Evolutionary conservation across 2,888 invertebrate genomes (phyloP).

Genomic region (Cinara cedri): DNA sequence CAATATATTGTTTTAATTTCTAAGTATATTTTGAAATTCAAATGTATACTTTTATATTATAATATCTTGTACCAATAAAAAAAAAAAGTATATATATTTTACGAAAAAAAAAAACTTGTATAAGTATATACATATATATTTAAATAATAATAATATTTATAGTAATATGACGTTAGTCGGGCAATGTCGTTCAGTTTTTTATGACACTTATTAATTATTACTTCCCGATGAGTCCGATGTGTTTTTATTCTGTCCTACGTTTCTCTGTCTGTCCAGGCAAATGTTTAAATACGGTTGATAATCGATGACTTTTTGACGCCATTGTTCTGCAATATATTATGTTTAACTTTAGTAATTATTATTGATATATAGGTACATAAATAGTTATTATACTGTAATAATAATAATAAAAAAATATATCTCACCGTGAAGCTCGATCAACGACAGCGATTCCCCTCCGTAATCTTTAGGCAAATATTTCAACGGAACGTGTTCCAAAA

Average conservation of each 20-base stretch:
- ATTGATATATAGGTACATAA: too few species aligned
- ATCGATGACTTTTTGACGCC: constrained; percentile 34
- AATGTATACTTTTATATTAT: too few species aligned
- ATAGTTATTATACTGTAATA: too few species aligned
- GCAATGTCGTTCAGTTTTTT: neutral
- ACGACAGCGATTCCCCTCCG: constrained; percentile 67
- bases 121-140: too few species aligned
- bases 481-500: constrained; percentile 78
- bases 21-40: too few species aligned
- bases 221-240: neutral
- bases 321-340: constrained; percentile 14
- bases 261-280: constrained; percentile 26
- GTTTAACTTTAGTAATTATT: too few species aligned
- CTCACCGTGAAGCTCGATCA: constrained; percentile 61
- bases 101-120: too few species aligned
- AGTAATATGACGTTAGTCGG: neutral
- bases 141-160: too few species aligned
- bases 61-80: too few species aligned
- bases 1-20: too few species aligned
- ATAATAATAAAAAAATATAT: too few species aligned
- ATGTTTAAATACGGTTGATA: constrained; percentile 29
- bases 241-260: neutral
- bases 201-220: neutral
- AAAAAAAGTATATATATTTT: too few species aligned
- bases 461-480: constrained; percentile 82